Evolutionary conservation across 2,888 invertebrate genomes (phyloP), one percentile per base, ranked within the genome.

Genomic region (Lutraria lutraria): DNA sequence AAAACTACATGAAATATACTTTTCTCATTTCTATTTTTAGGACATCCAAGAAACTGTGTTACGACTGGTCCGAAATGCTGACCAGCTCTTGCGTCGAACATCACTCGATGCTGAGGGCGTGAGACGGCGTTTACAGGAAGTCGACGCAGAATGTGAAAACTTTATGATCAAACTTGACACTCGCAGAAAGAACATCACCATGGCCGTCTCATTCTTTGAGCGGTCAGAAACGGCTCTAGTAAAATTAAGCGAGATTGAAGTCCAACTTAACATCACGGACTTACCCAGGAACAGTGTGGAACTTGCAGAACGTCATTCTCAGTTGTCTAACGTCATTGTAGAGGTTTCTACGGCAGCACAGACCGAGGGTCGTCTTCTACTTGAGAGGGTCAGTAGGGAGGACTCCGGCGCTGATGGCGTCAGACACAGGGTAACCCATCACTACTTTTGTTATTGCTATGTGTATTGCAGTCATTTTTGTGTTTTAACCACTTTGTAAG

Each of bases 1-100:
- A 43, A 43, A 43, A 43, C 43, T 8, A 43, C 8, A 8, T 4
- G 8, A 43, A 4, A 8, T 2, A 43, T 43, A 4, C 8, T 43
- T 43, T 68, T 68, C n/a, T 68, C 2, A 25, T 25, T 25, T 25
- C 6, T 10, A 68, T 68, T 85, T 76, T 43, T 94, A 97, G 97
- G 97, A 98, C 90, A 97, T 98, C 89, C 98, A 98, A 96, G 98
- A 98, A 96, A 97, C 97, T 93, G 98, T 98, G 13, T 96, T 98
- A 84, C 98, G 98, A 96, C 98, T 98, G 94, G 98, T 98, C 34
- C 98, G 98, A 95, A 98, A 98, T 68, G 98, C 98, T 25, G 98
- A 98, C 96, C 98, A 98, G 95, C 97, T 98, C 88, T 97, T 98
- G 80, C 97, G 97, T 34, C 97, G 98, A 4, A 98, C 98, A 54